Evolutionary conservation across 2,888 invertebrate species (phyloP).

Genomic region (Pachycephus smyrnensis): DNA sequence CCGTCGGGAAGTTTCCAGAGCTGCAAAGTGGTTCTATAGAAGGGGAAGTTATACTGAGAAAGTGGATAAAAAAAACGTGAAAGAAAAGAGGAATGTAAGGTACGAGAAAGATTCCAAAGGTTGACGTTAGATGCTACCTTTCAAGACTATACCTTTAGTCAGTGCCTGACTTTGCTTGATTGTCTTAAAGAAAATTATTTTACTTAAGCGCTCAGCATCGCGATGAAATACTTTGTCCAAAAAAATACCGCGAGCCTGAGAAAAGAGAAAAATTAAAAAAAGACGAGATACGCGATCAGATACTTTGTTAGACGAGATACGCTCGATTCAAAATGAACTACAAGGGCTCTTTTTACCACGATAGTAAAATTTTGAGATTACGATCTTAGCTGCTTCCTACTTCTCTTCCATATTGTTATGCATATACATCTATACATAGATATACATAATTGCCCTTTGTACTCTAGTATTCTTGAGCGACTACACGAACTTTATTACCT

Average conservation of each 20-base stretch:
- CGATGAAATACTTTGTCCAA: background rate
- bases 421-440: background rate
- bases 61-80: background rate
- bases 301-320: too few species aligned
- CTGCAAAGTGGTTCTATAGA: conserved; percentile 33
- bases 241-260: background rate
- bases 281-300: too few species aligned
- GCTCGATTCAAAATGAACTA: background rate
- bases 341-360: background rate
- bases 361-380: background rate
- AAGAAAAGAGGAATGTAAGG: background rate
- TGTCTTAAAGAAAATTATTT: background rate
- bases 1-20: conserved; percentile 28
- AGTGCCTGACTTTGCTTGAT: background rate
- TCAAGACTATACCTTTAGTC: background rate
- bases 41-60: background rate
- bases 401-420: background rate
- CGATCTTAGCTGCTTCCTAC: background rate
- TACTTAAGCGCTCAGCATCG: background rate
- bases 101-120: background rate
- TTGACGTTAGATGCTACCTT: background rate
- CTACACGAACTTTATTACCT: background rate
- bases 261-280: background rate
- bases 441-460: background rate
- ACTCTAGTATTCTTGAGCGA: background rate